A percentile compares a stretch with the other conserved stretches of the same genome.
Evolutionary conservation across 2,888 invertebrate species (phyloP).

Genomic region (Eulithis testata): DNA sequence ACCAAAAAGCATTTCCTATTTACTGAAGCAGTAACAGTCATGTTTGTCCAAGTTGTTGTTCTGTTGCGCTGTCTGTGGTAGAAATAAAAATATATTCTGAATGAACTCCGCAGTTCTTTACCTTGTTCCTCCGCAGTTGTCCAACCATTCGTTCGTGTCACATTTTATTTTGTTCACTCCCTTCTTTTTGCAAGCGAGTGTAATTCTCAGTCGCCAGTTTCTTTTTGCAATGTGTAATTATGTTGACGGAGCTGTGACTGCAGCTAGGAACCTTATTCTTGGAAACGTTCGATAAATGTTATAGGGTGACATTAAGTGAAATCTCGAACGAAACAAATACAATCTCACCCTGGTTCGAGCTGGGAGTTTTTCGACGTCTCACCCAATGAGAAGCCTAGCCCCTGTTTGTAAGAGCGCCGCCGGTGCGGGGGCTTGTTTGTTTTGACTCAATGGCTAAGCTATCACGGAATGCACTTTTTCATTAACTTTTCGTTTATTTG

Average conservation of each 20-base stretch:
- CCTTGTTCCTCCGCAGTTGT: background rate
- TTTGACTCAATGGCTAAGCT: slow-evolving; percentile 17
- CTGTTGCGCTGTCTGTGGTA: background rate
- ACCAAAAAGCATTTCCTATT: too few relatives aligned
- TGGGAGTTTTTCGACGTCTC: background rate
- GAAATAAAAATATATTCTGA: background rate
- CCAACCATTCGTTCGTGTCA: slow-evolving; percentile 1
- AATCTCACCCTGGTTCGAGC: background rate
- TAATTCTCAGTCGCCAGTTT: slow-evolving; percentile 19
- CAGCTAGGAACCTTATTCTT: background rate
- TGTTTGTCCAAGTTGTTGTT: background rate
- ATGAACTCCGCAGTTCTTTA: background rate
- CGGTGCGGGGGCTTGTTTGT: slow-evolving; percentile 20
- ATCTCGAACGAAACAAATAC: background rate
- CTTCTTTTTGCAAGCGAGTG: slow-evolving; percentile 12
- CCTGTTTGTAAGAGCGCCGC: slow-evolving; percentile 15
- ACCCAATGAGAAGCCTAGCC: background rate
- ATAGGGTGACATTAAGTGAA: background rate
- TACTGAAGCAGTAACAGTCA: too few relatives aligned
- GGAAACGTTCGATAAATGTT: background rate
- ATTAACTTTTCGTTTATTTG: slow-evolving; percentile 8
- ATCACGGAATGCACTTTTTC: slow-evolving; percentile 20
- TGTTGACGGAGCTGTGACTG: slow-evolving; percentile 22
- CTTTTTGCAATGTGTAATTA: slow-evolving; percentile 28
- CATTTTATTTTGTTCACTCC: background rate